These are phyloP conservation scores for Crax fasciolata DNA, from an alignment of 2,797 vertebrate species.

Conservation along the genomic window DNA sequence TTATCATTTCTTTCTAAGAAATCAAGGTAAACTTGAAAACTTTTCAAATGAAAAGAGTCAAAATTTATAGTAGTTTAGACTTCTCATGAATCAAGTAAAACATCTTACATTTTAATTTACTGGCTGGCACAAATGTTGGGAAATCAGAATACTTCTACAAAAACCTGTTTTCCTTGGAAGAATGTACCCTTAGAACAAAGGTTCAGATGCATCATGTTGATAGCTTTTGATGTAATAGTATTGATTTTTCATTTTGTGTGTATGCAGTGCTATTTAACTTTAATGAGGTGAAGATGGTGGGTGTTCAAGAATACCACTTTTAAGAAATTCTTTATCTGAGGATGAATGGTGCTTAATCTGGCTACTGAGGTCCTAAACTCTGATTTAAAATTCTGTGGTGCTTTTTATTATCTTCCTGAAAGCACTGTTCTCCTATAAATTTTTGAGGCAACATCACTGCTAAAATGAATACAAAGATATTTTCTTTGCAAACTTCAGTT, in stretches of 20 bases:
- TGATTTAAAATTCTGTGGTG: not conserved
- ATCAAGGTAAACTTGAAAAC: not conserved
- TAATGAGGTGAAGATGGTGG: not conserved
- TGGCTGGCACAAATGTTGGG: not conserved
- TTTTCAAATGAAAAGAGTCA: not conserved
- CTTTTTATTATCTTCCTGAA: not conserved
- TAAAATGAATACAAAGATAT: not conserved
- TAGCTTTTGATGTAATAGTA: not conserved
- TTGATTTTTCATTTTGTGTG: not conserved
- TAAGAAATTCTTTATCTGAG: not conserved
- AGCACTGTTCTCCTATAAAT: not conserved
- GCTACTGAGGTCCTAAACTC: not conserved
- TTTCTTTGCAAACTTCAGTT: not conserved
- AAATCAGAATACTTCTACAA: not conserved
- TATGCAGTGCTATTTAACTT: not conserved
- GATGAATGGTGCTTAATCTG: not conserved
- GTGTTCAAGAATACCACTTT: not conserved
- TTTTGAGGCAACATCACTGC: not conserved
- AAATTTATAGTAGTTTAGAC: not conserved
- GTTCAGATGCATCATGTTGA: not conserved
- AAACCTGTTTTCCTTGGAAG: not conserved
- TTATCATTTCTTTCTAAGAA: not conserved
- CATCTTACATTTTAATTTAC: not conserved
- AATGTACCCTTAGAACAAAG: not conserved
- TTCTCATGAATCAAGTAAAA: not conserved